Conservation (phyloP, 2,888 invertebrate genomes). For the Dicranocentrus wangi region DNA sequence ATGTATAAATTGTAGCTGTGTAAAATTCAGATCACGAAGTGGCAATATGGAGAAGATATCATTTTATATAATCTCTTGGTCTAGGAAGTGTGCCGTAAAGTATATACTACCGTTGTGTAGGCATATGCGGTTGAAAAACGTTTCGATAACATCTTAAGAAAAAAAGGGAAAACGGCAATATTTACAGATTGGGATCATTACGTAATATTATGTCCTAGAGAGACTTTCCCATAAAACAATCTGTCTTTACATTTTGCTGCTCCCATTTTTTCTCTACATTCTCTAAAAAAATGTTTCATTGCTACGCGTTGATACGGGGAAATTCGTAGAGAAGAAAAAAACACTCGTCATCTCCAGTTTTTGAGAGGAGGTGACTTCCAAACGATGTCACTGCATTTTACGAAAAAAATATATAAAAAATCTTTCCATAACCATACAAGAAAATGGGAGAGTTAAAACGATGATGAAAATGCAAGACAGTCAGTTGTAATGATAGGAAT, state of each 20-base stretch:
- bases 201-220: slow-evolving; percentile 41
- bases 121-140: slow-evolving; percentile 6
- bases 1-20: slow-evolving; percentile 63
- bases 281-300: neutral
- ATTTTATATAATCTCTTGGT: slow-evolving; percentile 28
- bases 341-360: slow-evolving; percentile 16
- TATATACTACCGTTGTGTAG: no score
- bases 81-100: slow-evolving; percentile 11
- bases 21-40: slow-evolving; percentile 72
- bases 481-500: slow-evolving; percentile 47
- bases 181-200: slow-evolving; percentile 50
- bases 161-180: slow-evolving; percentile 7
- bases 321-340: neutral
- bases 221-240: slow-evolving; percentile 50
- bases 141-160: slow-evolving; percentile 33
- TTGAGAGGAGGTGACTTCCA: slow-evolving; percentile 47
- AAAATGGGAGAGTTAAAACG: slow-evolving; percentile 37
- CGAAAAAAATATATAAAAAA: slow-evolving; percentile 3
- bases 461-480: slow-evolving; percentile 46
- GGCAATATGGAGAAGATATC: slow-evolving; percentile 68
- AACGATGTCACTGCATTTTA: slow-evolving; percentile 15
- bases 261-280: slow-evolving; percentile 31
- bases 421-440: neutral
- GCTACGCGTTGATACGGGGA: neutral
- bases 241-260: slow-evolving; percentile 48